Percentiles rank a stretch among this genome's conserved stretches.
Conservation (phyloP, 35 echinoderm and acorn worm genomes). For the Chiridota heheva region DNA sequence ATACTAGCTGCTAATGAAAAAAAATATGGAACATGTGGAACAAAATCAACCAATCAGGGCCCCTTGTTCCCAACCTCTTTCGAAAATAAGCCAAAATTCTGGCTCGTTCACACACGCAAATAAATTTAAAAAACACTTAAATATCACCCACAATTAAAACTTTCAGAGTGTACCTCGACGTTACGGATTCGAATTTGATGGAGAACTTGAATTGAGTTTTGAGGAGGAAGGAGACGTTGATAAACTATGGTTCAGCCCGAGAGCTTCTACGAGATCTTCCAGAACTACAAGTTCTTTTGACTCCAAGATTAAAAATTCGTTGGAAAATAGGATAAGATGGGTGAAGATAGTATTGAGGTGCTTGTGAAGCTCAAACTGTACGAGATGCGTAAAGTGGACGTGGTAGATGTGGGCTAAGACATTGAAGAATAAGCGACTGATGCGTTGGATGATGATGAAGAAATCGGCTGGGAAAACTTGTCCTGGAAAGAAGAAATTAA, state of each 20-base stretch:
- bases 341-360: constrained; percentile 92
- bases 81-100: no score
- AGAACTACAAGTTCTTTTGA: constrained; percentile 65
- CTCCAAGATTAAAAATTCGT: constrained; percentile 77
- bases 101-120: no score
- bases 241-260: constrained; percentile 50
- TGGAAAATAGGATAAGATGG: constrained; percentile 75
- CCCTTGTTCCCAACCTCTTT: no score
- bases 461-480: constrained; percentile 91
- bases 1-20: no score
- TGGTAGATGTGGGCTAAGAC: constrained; percentile 95
- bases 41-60: no score
- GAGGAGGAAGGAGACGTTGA: no score
- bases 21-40: no score
- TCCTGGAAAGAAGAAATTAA: constrained; percentile 47
- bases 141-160: no score
- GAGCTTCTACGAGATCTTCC: constrained; percentile 83
- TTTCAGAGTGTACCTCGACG: no score
- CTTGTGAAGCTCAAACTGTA: constrained; percentile 58
- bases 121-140: no score
- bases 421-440: constrained; percentile 82
- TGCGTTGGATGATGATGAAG: constrained; percentile 66
- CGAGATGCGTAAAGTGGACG: constrained; percentile 73
- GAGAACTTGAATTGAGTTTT: no score
- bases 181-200: no score